phyloP scores from a whole-genome alignment of 2,113 vertebrate species.

The Piliocolobus tephrosceles region DNA sequence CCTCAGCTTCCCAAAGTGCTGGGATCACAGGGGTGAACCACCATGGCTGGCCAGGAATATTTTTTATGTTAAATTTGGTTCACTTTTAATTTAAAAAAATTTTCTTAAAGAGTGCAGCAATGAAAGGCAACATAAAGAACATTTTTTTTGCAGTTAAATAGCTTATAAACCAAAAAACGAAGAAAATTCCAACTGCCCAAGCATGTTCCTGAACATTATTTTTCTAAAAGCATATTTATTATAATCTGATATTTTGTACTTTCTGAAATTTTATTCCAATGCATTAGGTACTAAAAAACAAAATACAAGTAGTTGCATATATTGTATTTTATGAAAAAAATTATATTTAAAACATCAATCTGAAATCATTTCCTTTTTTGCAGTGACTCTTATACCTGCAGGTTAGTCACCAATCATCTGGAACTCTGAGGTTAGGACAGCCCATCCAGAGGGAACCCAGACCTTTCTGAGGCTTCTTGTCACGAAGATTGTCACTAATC shows the following conservation, averaged over 20 bases:
- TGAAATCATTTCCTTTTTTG: neutral
- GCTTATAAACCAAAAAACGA: neutral
- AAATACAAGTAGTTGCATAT: neutral
- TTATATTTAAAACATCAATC: neutral
- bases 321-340: neutral
- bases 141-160: neutral
- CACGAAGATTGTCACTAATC: neutral
- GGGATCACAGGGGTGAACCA: too few relatives aligned
- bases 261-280: constrained; percentile 26
- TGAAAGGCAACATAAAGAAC: neutral
- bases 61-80: neutral
- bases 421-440: neutral
- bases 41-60: neutral
- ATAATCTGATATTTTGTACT: neutral
- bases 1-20: too few relatives aligned
- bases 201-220: neutral
- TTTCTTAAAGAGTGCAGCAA: neutral
- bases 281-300: neutral
- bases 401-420: neutral
- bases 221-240: neutral
- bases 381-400: neutral
- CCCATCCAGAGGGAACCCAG: neutral
- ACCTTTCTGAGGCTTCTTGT: neutral
- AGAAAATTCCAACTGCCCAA: neutral
- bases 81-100: neutral